Evolutionary conservation across 2,797 vertebrate genomes (phyloP).

Genomic region (Melanotaenia pygmaea): DNA sequence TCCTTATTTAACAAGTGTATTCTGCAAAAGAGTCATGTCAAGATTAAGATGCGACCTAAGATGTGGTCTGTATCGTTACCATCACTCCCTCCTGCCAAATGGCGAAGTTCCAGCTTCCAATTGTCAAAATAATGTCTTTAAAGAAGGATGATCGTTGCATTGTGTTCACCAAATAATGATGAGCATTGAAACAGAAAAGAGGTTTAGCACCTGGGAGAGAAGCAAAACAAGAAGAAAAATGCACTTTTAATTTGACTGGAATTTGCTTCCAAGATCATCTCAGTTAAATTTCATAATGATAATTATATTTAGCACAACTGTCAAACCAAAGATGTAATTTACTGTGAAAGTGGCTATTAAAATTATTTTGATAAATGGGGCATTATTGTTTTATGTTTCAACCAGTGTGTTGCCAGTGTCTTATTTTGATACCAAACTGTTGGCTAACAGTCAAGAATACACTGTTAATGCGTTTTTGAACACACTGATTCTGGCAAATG

Average conservation of each 20-base stretch:
- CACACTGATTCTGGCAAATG: neutral
- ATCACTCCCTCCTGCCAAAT: constrained; percentile 91
- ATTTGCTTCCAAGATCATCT: neutral
- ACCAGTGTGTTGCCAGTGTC: neutral
- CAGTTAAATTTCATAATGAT: constrained; percentile 12
- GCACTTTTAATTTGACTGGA: constrained; percentile 17
- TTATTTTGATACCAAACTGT: neutral
- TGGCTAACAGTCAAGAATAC: neutral
- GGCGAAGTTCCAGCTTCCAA: constrained; percentile 88
- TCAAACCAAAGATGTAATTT: constrained; percentile 21
- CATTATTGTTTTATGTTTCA: constrained; percentile 20
- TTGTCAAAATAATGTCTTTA: constrained; percentile 88
- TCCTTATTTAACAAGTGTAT: too few relatives aligned
- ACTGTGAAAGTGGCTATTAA: constrained; percentile 13
- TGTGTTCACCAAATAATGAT: constrained; percentile 84
- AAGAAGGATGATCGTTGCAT: constrained; percentile 92
- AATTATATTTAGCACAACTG: constrained; percentile 13
- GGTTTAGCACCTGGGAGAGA: constrained; percentile 84
- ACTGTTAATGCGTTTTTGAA: constrained; percentile 7
- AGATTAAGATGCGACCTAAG: too few relatives aligned
- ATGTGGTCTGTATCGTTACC: constrained; percentile 75
- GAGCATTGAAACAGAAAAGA: constrained; percentile 68
- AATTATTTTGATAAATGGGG: constrained; percentile 3
- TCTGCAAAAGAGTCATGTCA: neutral
- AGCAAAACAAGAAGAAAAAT: constrained; percentile 10